phyloP scores from a whole-genome alignment of 2,888 invertebrate genomes.

The Ectemnius lituratus region DNA sequence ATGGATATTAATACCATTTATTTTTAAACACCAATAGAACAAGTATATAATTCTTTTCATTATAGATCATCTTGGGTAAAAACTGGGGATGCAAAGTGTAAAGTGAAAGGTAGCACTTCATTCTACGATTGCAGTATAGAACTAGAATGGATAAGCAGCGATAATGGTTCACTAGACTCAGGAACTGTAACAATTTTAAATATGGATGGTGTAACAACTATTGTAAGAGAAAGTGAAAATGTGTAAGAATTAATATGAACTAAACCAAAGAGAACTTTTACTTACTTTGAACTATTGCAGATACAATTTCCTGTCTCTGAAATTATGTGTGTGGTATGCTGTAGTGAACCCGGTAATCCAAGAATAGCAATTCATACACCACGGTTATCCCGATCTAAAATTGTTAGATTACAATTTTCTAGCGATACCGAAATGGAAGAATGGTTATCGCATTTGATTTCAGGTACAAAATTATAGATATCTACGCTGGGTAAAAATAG shows the following conservation, averaged over 20 bases:
- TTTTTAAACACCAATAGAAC: neutral
- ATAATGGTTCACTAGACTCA: slow-evolving; percentile 82
- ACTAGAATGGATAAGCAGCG: slow-evolving; percentile 87
- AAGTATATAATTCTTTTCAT: slow-evolving; percentile 9
- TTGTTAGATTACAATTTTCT: slow-evolving; percentile 87
- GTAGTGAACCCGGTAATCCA: slow-evolving; percentile 89
- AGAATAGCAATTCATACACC: slow-evolving; percentile 87
- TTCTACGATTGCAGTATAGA: slow-evolving; percentile 89
- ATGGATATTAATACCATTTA: neutral
- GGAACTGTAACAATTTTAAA: slow-evolving; percentile 88
- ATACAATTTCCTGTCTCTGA: slow-evolving; percentile 87
- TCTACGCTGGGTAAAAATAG: neutral
- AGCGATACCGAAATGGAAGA: slow-evolving; percentile 93
- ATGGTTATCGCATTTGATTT: slow-evolving; percentile 90
- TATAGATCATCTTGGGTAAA: slow-evolving; percentile 88
- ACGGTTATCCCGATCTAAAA: slow-evolving; percentile 79
- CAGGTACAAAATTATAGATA: slow-evolving; percentile 76
- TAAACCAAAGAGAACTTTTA: neutral
- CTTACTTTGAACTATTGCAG: slow-evolving; percentile 70
- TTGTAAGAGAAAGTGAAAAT: slow-evolving; percentile 78
- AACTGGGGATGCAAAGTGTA: slow-evolving; percentile 87
- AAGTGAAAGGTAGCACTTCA: slow-evolving; percentile 75
- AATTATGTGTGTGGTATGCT: slow-evolving; percentile 87
- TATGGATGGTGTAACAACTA: slow-evolving; percentile 87
- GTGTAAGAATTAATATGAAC: slow-evolving; percentile 6